Conservation (phyloP, 1,140 invertebrate genomes). For the Drosophila setifemur region DNA sequence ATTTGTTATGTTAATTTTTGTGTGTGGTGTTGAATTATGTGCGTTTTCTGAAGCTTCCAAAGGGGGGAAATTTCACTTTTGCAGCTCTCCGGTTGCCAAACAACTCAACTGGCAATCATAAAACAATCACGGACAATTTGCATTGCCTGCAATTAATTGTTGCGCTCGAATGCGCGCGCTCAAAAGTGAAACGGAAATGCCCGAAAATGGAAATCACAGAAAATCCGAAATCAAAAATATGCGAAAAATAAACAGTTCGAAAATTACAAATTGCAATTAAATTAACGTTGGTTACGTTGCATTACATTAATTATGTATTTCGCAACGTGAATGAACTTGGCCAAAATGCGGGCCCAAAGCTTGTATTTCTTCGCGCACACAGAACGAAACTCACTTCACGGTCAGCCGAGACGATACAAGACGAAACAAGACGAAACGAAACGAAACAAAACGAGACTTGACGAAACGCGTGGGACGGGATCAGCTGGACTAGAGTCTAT, state of each 20-base stretch:
- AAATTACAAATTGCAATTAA: slow-evolving; percentile 71
- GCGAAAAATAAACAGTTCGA: slow-evolving; percentile 46
- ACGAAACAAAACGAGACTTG: slow-evolving; percentile 25
- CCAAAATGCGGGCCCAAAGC: slow-evolving; percentile 14
- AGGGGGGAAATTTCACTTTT: slow-evolving; percentile 51
- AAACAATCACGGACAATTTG: slow-evolving; percentile 44
- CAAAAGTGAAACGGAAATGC: slow-evolving; percentile 67
- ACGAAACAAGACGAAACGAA: slow-evolving; percentile 27
- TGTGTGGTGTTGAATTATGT: slow-evolving; percentile 25
- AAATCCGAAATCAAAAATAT: slow-evolving; percentile 36
- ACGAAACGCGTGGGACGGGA: slow-evolving; percentile 25
- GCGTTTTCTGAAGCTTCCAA: too few relatives aligned
- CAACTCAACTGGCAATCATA: slow-evolving; percentile 43
- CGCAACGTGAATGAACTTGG: slow-evolving; percentile 77
- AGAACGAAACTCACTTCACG: slow-evolving; percentile 58
- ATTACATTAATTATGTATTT: slow-evolving; percentile 58
- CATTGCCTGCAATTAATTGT: slow-evolving; percentile 69
- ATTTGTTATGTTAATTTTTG: slow-evolving; percentile 38
- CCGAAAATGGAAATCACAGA: slow-evolving; percentile 42
- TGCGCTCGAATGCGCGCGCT: slow-evolving; percentile 66
- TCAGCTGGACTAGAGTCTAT: slow-evolving; percentile 37
- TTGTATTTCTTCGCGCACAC: slow-evolving; percentile 32
- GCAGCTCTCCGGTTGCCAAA: slow-evolving; percentile 28
- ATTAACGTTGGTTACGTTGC: slow-evolving; percentile 54
- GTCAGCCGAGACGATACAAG: too few relatives aligned